Conservation (phyloP, 2,797 vertebrate species). For the Propithecus perrieri region DNA sequence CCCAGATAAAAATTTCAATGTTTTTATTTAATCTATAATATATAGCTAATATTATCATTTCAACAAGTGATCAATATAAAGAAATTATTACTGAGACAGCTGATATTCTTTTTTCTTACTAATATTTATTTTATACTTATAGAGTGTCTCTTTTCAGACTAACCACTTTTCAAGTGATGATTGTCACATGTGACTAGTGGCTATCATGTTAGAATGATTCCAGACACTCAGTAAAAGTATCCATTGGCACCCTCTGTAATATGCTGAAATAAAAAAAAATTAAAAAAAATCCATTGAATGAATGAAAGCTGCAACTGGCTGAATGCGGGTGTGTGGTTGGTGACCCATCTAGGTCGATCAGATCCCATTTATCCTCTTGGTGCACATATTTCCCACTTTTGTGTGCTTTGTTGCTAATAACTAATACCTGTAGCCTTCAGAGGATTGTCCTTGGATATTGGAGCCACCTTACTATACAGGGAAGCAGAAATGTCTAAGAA, state of each 20-base stretch:
- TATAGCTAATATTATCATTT: background rate
- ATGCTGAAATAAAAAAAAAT: no score
- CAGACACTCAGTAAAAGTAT: background rate
- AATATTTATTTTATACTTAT: background rate
- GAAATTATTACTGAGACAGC: background rate
- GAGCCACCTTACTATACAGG: background rate
- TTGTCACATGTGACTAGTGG: background rate
- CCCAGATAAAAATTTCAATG: background rate
- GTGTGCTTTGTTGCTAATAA: background rate
- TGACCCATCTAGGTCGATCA: background rate
- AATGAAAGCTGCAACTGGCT: background rate
- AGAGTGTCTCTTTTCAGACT: background rate
- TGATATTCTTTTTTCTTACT: background rate
- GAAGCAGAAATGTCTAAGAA: background rate
- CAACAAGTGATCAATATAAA: background rate
- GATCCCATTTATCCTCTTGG: background rate
- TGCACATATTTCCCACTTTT: background rate
- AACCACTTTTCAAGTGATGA: background rate
- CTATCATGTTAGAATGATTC: background rate
- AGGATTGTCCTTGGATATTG: background rate
- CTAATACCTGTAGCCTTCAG: background rate
- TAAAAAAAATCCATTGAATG: background rate
- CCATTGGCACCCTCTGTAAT: background rate
- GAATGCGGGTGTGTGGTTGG: background rate
- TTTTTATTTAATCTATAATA: background rate